These are phyloP conservation scores for Molanna angustata DNA, from an alignment of 2,888 invertebrate species.

Conservation along the genomic window DNA sequence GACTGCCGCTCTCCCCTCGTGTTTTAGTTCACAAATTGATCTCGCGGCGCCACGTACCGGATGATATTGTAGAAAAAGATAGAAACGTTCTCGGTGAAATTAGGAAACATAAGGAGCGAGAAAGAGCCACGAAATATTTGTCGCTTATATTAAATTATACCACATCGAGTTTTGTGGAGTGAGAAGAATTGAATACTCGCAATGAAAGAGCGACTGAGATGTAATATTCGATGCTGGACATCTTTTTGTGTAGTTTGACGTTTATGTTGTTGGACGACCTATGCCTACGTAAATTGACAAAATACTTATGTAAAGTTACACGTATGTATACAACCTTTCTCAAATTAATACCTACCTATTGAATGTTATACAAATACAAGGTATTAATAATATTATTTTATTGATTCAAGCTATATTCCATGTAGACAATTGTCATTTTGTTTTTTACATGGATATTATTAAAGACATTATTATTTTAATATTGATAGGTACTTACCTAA, in stretches of 20 bases:
- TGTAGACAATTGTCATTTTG: too few species aligned
- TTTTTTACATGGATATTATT: too few species aligned
- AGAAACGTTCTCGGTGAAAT: conserved; percentile 2
- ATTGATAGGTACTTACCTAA: too few species aligned
- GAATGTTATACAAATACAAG: too few species aligned
- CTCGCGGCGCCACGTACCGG: conserved; percentile 30
- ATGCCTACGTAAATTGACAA: conserved; percentile 25
- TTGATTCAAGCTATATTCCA: too few species aligned
- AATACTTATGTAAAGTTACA: conserved; percentile 16
- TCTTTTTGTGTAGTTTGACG: conserved; percentile 18
- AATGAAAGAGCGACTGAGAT: too few species aligned
- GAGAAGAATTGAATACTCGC: too few species aligned
- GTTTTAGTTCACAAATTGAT: conserved; percentile 6
- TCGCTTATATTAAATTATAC: conserved; percentile 24
- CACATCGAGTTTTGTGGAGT: not conserved
- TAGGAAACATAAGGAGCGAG: conserved; percentile 3
- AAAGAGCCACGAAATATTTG: conserved; percentile 22
- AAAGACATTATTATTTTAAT: too few species aligned
- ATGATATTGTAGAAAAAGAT: conserved; percentile 15
- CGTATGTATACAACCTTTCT: conserved; percentile 29
- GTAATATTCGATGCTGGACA: conserved; percentile 15
- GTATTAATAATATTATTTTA: too few species aligned
- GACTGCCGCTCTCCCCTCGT: conserved; percentile 6
- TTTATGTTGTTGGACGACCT: conserved; percentile 25
- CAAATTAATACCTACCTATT: too few species aligned